A percentile compares a stretch with the other conserved stretches of the same genome.
Conservation (phyloP, 2,888 invertebrate genomes). For the Elysia crispata region DNA sequence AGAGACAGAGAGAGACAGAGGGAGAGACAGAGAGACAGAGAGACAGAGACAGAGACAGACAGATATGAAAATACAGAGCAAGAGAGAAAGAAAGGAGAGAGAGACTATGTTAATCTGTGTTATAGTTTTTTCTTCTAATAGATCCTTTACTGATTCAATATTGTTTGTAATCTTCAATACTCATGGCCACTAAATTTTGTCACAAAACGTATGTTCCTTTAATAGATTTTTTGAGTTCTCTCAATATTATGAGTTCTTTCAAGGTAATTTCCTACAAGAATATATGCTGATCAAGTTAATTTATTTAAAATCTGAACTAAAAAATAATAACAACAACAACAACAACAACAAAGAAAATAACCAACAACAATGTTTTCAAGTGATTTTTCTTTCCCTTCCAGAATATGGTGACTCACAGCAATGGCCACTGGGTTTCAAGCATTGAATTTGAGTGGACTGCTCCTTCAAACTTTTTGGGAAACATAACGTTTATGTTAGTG, state of each 20-base stretch:
- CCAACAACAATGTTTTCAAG: no score
- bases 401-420: conserved; percentile 38
- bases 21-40: background rate
- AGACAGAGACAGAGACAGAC: conserved; percentile 2
- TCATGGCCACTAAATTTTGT: no score
- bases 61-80: background rate
- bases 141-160: no score
- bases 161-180: no score
- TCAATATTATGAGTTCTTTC: no score
- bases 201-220: no score
- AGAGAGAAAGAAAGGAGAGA: background rate
- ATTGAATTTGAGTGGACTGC: conserved; percentile 24
- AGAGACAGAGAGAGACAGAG: background rate
- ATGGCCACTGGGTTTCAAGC: background rate
- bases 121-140: background rate
- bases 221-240: no score
- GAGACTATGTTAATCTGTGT: background rate
- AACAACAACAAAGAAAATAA: no score
- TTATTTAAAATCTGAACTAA: no score
- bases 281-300: no score
- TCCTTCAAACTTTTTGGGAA: conserved; percentile 32
- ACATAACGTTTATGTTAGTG: conserved; percentile 32
- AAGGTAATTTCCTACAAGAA: no score
- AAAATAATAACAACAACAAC: no score
- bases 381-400: background rate